Percentiles rank a stretch among this genome's conserved stretches.
Evolutionary conservation across 37 sponge, comb jelly and placozoan genomes (phyloP).

Genomic region (Hormiphora californensis): DNA sequence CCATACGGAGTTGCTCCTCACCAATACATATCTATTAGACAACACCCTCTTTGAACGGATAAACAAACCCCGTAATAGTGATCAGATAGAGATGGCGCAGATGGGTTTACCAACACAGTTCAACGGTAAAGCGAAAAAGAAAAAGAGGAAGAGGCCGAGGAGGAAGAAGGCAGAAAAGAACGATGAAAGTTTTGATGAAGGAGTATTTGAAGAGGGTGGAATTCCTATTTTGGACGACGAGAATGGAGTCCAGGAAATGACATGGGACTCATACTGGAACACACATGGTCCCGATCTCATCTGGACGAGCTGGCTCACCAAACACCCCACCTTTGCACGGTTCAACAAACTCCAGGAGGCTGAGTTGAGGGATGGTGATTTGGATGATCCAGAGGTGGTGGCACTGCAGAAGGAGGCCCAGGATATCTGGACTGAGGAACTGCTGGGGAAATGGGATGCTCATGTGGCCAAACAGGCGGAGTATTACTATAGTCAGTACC

Average conservation of each 20-base stretch:
- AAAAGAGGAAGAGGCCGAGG: background rate
- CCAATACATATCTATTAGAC: slow-evolving; percentile 28
- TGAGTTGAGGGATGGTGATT: background rate
- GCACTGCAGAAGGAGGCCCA: slow-evolving; percentile 61
- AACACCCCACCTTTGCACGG: background rate
- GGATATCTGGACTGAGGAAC: slow-evolving; percentile 67
- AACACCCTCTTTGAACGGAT: slow-evolving; percentile 1
- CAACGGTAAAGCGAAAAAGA: background rate
- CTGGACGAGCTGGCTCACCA: slow-evolving; percentile 15
- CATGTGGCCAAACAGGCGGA: slow-evolving; percentile 28
- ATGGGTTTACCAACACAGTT: slow-evolving; percentile 12
- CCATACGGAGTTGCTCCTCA: background rate
- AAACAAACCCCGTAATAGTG: background rate
- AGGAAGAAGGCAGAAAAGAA: background rate
- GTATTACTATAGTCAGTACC: slow-evolving; percentile 20
- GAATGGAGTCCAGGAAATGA: background rate
- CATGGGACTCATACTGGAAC: slow-evolving; percentile 26
- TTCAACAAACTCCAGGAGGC: slow-evolving; percentile 50
- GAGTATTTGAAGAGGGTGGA: background rate
- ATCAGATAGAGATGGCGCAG: background rate
- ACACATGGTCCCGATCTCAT: slow-evolving; percentile 51
- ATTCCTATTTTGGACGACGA: slow-evolving; percentile 35
- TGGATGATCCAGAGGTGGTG: slow-evolving; percentile 57
- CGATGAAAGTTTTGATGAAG: background rate
- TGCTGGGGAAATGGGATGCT: slow-evolving; percentile 38